phyloP scores from a whole-genome alignment of 1,140 invertebrate species.

The Diabrotica virgifera region DNA sequence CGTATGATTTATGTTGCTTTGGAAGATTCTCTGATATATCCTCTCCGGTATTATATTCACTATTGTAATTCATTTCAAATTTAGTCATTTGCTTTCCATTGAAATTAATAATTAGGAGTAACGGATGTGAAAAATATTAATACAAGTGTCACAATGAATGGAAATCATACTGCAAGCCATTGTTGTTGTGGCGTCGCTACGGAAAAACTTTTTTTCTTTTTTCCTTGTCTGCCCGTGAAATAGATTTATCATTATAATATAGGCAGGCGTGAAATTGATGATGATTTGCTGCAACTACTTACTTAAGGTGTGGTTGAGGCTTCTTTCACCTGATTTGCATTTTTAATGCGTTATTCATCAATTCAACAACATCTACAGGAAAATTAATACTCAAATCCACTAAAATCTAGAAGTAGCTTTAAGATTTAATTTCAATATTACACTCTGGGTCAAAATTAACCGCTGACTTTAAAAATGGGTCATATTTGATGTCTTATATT shows the following conservation, averaged over 20 bases:
- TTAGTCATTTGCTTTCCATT: constrained; percentile 17
- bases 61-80: constrained; percentile 9
- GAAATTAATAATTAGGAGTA: constrained; percentile 18
- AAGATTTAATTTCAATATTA: too few species aligned
- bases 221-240: not conserved
- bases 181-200: constrained; percentile 4
- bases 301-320: too few species aligned
- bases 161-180: constrained; percentile 9
- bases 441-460: too few species aligned
- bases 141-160: constrained; percentile 9
- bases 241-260: not conserved
- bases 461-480: too few species aligned
- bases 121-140: constrained; percentile 17
- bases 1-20: constrained; percentile 30
- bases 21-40: constrained; percentile 23
- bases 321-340: too few species aligned
- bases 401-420: too few species aligned
- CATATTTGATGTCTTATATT: too few species aligned
- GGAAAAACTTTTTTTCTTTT: not conserved
- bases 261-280: too few species aligned
- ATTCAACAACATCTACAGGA: too few species aligned
- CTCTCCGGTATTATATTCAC: constrained; percentile 12
- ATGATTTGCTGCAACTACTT: too few species aligned
- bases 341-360: too few species aligned
- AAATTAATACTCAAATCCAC: too few species aligned